Conservation (phyloP, 2,113 vertebrate species). For the Callipepla californica region DNA sequence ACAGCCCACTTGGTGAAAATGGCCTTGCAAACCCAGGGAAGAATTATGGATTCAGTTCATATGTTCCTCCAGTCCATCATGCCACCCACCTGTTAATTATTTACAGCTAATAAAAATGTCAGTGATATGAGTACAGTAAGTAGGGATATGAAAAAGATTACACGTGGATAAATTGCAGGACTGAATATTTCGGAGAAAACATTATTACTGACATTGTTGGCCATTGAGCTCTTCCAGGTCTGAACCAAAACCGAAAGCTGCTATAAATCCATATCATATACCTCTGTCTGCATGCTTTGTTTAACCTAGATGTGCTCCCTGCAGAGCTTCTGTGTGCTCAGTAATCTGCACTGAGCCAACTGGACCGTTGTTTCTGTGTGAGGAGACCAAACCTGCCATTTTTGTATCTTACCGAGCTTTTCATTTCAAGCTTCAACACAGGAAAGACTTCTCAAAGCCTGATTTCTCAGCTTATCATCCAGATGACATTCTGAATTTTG, state of each 20-base stretch:
- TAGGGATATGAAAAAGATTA: not conserved
- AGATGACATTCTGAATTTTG: slow-evolving; percentile 44
- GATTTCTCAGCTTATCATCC: slow-evolving; percentile 33
- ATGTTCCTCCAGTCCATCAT: not conserved
- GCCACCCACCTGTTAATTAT: accelerated
- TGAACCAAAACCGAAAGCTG: not conserved
- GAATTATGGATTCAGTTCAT: not conserved
- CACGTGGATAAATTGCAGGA: not conserved
- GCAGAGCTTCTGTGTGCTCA: not conserved
- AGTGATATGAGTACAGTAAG: not conserved
- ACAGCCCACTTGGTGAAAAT: not conserved
- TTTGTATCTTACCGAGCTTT: slow-evolving; percentile 11
- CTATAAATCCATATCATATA: not conserved
- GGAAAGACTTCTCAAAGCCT: slow-evolving; percentile 40
- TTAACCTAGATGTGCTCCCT: not conserved
- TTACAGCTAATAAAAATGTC: not conserved
- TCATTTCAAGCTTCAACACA: slow-evolving; percentile 29
- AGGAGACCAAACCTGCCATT: not conserved
- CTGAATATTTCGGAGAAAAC: not conserved
- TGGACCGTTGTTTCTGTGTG: not conserved
- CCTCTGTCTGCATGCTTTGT: not conserved
- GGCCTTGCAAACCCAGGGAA: not conserved
- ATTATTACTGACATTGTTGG: not conserved
- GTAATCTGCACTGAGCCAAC: not conserved
- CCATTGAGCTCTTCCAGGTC: not conserved